Base-by-base conservation (phyloP, 2,888 invertebrate species). In the Athalia circularis region DNA sequence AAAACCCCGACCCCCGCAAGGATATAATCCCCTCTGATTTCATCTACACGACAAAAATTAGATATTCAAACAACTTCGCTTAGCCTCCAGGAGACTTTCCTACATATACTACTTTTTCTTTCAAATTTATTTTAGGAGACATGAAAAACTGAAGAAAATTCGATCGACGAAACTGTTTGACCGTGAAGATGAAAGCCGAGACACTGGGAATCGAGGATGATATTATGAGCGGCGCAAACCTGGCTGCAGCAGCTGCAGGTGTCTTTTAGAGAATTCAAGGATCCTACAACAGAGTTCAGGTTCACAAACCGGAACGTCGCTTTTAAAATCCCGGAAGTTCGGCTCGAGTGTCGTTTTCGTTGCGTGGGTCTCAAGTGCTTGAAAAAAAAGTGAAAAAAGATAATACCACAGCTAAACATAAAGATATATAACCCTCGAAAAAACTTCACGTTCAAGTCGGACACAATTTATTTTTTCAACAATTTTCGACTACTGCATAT, bases 1-100 rank as follows among this genome's bases (percentile, higher is more conserved):
- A 11, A 52, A 75, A 45, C 62, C 62, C 75, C 62, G 75, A 62
- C 75, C 75, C 75, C 75, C 62, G 75, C 75, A 52, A 75, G 75
- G 75, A 11, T 29, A 29, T 64, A 64, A 52, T 62, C 75, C 75
- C 64, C 75, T 43, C 62, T 45, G 52, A 75, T 62, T 75, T 75
- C 75, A 75, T 75, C 75, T 59, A 72, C 57, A 59, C 43, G 59
- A 57, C 43, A 52, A 59, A 47, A 59, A 29, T 29, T 29, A 0
- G 29, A 13, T 72, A 45, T 59, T 45, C 70, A 0, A 57, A 29
- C 6, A 11, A 45, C 70, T 59, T 72, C 7, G 5, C 47, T 2
- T 7, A 67, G 52, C n/a, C 7, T 47, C 45, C 11, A 47, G n/a
- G 47, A 29, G 5, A 13, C 11, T 47, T 47, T 11, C 45, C n/a